Conservation (phyloP, 2,113 vertebrate genomes). For the Varanus komodoensis region DNA sequence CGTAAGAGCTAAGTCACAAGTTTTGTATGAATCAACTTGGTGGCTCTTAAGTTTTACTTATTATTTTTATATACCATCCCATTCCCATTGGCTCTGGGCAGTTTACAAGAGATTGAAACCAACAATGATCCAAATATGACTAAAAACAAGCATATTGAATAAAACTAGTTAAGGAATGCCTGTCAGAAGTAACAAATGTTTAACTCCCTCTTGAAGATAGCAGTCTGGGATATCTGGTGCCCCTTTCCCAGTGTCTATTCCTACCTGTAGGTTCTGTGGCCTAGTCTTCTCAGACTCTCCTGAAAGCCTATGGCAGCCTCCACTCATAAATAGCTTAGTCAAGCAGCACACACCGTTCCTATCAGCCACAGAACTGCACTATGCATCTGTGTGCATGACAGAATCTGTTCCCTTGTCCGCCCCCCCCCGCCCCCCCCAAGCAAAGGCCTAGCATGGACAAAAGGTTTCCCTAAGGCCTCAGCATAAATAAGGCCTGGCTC, state of each 20-base stretch:
- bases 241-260: background rate
- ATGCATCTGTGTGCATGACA: no score
- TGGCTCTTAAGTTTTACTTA: background rate
- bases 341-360: background rate
- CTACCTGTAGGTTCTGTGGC: background rate
- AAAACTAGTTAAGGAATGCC: no score
- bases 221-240: no score
- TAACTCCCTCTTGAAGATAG: no score
- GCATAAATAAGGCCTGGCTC: background rate
- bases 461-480: background rate
- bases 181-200: no score
- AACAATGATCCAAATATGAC: no score
- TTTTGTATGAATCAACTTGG: background rate
- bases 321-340: constrained; percentile 38
- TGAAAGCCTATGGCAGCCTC: background rate
- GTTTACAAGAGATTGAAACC: no score
- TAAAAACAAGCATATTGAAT: no score
- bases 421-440: background rate
- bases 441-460: background rate
- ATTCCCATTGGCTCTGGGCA: no score
- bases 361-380: no score
- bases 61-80: no score
- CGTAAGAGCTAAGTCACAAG: background rate
- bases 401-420: constrained; percentile 15
- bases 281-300: constrained; percentile 4